Percentiles rank a stretch among this genome's conserved stretches.
These are phyloP conservation scores for Embidobia sp. DNA, from an alignment of 2,888 invertebrate genomes.

Conservation along the genomic window DNA sequence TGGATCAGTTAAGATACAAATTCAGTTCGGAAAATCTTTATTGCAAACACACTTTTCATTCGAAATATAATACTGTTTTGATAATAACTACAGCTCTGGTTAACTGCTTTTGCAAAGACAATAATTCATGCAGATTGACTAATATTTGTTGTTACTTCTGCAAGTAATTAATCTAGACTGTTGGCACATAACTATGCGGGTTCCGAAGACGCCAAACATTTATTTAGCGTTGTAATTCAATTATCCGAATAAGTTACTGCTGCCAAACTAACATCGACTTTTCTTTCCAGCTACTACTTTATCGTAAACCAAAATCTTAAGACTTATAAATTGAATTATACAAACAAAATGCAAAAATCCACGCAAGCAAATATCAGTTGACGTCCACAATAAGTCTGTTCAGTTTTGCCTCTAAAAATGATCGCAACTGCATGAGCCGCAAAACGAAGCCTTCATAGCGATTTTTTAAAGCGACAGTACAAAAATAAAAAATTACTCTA, in stretches of 20 bases:
- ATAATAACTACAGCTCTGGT: not conserved
- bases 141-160: conserved; percentile 4
- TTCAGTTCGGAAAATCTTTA: too few species aligned
- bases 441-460: conserved; percentile 20
- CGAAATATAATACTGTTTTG: too few species aligned
- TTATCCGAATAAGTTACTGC: not conserved
- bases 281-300: not conserved
- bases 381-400: conserved; percentile 12
- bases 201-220: not conserved
- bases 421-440: not conserved
- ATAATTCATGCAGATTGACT: not conserved
- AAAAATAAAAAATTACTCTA: conserved; percentile 45
- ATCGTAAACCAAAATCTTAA: not conserved
- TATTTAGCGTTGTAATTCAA: not conserved
- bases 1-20: too few species aligned
- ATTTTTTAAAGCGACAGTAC: conserved; percentile 29
- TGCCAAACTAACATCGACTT: not conserved
- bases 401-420: too few species aligned
- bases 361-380: too few species aligned
- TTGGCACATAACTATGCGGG: not conserved
- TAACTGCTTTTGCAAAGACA: not conserved
- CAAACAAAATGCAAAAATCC: too few species aligned
- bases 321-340: too few species aligned
- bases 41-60: too few species aligned
- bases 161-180: conserved; percentile 15